Evolutionary conservation across 1,140 invertebrate species (phyloP).

Genomic region (Drosophila mayri): DNA sequence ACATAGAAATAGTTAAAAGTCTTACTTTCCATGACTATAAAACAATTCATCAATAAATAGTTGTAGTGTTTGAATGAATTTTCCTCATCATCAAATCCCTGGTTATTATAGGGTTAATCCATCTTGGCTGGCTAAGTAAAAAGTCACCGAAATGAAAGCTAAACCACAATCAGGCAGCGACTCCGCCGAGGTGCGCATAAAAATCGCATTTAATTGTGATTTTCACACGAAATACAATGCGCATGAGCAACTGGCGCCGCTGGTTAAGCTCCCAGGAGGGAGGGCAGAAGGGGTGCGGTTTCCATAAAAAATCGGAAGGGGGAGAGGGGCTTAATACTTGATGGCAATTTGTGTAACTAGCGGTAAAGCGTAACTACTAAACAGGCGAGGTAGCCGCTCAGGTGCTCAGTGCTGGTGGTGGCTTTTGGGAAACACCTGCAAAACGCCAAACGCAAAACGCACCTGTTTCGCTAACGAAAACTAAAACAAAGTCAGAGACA

Average conservation of each 20-base stretch:
- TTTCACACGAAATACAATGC: conserved; percentile 84
- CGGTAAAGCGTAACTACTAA: conserved; percentile 82
- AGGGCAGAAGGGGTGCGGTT: neutral
- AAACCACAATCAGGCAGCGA: conserved; percentile 44
- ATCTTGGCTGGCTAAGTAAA: conserved; percentile 11
- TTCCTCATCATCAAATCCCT: neutral
- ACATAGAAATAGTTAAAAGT: no score
- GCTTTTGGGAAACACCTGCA: conserved; percentile 84
- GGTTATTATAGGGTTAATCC: conserved; percentile 14
- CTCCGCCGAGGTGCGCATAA: conserved; percentile 70
- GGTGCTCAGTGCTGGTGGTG: conserved; percentile 29
- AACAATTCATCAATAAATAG: no score
- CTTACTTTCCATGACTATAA: no score
- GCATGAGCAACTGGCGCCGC: conserved; percentile 69
- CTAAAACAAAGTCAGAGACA: conserved; percentile 74
- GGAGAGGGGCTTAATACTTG: conserved; percentile 14
- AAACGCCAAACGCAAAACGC: conserved; percentile 81
- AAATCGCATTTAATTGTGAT: conserved; percentile 84
- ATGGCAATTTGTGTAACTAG: conserved; percentile 80
- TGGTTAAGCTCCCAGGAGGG: neutral
- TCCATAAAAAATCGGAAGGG: conserved; percentile 5
- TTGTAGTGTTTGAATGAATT: neutral
- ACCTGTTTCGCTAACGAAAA: conserved; percentile 80
- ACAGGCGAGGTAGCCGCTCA: conserved; percentile 48
- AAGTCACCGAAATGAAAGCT: conserved; percentile 55